Base-by-base conservation (phyloP, 35 echinoderm and acorn worm species). In the Amphiura filiformis region DNA sequence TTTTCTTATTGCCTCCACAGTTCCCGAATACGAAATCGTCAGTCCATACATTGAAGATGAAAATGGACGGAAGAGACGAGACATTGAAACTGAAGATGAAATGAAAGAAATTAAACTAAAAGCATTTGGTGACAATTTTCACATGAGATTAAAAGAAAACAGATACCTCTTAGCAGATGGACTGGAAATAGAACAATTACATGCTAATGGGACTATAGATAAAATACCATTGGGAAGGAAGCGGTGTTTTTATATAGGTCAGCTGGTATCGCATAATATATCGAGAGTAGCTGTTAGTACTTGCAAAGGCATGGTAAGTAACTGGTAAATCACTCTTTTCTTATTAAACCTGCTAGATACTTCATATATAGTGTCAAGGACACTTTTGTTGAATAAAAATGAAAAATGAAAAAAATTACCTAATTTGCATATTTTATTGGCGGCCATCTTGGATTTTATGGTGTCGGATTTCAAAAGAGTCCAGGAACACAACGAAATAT, bases 291-390 rank as follows among this genome's bases (percentile, higher is more conserved):
- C 11, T 70, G 61, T 70, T 30, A 70, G 61, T 30, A 70, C 61
- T 15, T 70, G 61, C 61, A 70, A 70, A 70, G 61, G 61, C 61
- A 70, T 70, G 61, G 61, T 70, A 70, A n/a, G 61, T 70, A 47
- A 47, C 5, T 47, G n/a, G n/a, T n/a, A n/a, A n/a, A n/a, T n/a
- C n/a, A n/a, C n/a, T n/a, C n/a, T n/a, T n/a, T n/a, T n/a, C n/a
- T n/a, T n/a, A n/a, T n/a, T n/a, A n/a, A n/a, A n/a, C n/a, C n/a
- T n/a, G n/a, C n/a, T n/a, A n/a, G n/a, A n/a, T n/a, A n/a, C n/a
- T n/a, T n/a, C n/a, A n/a, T n/a, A n/a, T n/a, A n/a, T n/a, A n/a
- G n/a, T n/a, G n/a, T n/a, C n/a, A n/a, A n/a, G n/a, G n/a, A n/a
- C n/a, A n/a, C n/a, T n/a, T n/a, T n/a, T n/a, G n/a, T n/a, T n/a